Percentiles rank a stretch among this genome's conserved stretches.
Evolutionary conservation across 1,140 invertebrate genomes (phyloP).

Genomic region (Anoplophora glabripennis): DNA sequence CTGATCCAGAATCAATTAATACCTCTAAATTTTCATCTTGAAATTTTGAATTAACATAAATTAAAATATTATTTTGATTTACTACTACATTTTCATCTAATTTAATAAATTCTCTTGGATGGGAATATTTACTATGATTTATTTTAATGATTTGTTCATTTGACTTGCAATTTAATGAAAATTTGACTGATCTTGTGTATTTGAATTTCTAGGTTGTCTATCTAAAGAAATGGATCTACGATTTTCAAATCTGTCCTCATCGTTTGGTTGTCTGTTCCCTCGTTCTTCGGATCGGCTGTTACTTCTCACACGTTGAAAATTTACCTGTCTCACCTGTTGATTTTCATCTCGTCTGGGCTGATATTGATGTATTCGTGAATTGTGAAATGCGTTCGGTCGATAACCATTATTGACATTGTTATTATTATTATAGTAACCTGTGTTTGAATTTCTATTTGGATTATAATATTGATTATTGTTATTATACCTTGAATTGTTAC

Average conservation of each 20-base stretch:
- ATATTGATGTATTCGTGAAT: neutral
- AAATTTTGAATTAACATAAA: neutral
- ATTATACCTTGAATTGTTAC: neutral
- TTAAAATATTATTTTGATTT: neutral
- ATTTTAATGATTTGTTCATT: neutral
- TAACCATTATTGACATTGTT: neutral
- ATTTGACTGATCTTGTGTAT: neutral
- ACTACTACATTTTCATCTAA: neutral
- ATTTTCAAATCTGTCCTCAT: neutral
- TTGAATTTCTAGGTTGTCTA: too few relatives aligned
- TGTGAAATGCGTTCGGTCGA: neutral
- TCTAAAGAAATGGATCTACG: neutral
- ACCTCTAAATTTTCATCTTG: neutral
- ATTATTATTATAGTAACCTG: neutral
- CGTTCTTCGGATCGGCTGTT: neutral
- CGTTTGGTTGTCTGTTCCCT: neutral
- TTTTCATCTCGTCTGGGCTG: too few relatives aligned
- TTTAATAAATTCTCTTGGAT: slow-evolving; percentile 1
- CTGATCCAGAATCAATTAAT: neutral
- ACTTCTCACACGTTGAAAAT: neutral
- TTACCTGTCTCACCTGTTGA: neutral
- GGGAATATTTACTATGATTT: neutral
- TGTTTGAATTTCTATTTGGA: neutral
- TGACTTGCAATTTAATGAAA: neutral
- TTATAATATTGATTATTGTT: neutral